Evolutionary conservation across 2,888 invertebrate genomes (phyloP).

Genomic region (Andrena hattorfiana): DNA sequence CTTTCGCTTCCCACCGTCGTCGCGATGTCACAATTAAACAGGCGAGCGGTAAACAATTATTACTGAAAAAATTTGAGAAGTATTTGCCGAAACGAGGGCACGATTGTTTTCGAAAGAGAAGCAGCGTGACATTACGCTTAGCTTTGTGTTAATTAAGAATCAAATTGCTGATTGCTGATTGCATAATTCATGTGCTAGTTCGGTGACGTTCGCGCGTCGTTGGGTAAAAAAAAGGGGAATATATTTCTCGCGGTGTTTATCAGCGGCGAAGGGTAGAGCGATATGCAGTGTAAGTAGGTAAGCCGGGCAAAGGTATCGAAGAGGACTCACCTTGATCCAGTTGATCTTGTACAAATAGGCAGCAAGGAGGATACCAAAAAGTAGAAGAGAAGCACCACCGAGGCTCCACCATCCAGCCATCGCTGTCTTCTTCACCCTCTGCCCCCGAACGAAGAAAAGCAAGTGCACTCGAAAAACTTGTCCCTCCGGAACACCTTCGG

Average conservation of each 20-base stretch:
- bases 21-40: no score
- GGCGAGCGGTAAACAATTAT: no score
- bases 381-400: slow-evolving; percentile 54
- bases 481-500: slow-evolving; percentile 59
- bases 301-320: slow-evolving; percentile 44
- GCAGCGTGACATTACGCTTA: no score
- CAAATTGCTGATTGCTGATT: background rate
- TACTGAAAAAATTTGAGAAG: no score
- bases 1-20: no score
- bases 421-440: slow-evolving; percentile 61
- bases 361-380: slow-evolving; percentile 73
- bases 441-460: slow-evolving; percentile 59
- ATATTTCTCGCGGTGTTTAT: background rate
- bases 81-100: no score
- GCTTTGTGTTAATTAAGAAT: background rate
- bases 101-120: no score
- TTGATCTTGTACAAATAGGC: slow-evolving; percentile 80
- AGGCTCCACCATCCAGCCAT: slow-evolving; percentile 73
- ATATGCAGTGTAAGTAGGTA: slow-evolving; percentile 42
- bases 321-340: slow-evolving; percentile 79
- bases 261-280: background rate
- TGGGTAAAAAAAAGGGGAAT: background rate
- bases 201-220: background rate
- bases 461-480: slow-evolving; percentile 61
- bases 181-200: background rate